Evolutionary conservation across 2,888 invertebrate species (phyloP), one percentile per base, ranked within the genome.

Genomic region (Napeogenes sylphis): DNA sequence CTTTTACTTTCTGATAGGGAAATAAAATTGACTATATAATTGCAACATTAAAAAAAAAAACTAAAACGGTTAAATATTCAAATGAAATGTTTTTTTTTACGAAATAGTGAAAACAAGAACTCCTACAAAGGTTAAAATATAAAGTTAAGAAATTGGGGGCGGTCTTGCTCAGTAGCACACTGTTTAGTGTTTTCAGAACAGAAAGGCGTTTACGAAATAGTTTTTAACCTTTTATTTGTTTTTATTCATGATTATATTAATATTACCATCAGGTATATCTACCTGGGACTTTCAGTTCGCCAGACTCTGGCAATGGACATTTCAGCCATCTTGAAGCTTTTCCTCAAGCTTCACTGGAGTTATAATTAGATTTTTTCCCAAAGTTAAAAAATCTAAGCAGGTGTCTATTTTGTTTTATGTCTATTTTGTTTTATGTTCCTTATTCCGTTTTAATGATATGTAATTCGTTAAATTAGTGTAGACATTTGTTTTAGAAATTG

Each of bases 401-500:
- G 21, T 30, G 2, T 30, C 30, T 30, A 21, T 12, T 14, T 4
- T 5, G 1, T 47, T 47, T 30, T 12, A 51, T 51, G 30, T 30
- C 30, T 30, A 21, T 12, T 14, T 4, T 5, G 1, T 47, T 47
- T 30, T 12, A 51, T 51, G 5, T 30, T 12, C 12, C 12, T 4
- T 51, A 10, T 51, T 51, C 6, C 4, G 13, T 14, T n/a, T 13
- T n/a, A 51, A 30, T 51, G 30, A 30, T 30, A 51, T 59, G 45
- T 32, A 45, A 12, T 42, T 56, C 32, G 55, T 45, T 51, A 47
- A 21, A 61, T 61, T 61, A 32, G 42, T 30, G 33, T 60, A 45
- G 45, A n/a, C n/a, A 45, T 45, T 61, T 64, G 58, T 58, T 59
- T 57, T 57, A 56, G 63, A 61, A 59, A 60, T 74, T 73, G 75